Percentiles rank a stretch among this genome's conserved stretches.
phyloP scores from a whole-genome alignment of 2,888 invertebrate genomes.

The Charanyca ferruginea region DNA sequence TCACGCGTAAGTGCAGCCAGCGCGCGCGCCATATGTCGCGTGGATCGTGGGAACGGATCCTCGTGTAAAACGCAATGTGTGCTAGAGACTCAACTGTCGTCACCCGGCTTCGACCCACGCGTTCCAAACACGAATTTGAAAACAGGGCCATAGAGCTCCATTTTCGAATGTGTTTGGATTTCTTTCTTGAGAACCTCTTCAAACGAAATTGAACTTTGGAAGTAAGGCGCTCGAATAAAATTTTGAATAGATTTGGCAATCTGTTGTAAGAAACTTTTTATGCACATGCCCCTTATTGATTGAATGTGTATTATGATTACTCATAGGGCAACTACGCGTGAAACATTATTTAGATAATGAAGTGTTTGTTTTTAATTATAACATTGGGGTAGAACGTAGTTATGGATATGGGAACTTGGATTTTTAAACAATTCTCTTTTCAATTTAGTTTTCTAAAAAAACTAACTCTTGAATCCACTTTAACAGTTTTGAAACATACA shows the following conservation, averaged over 20 bases:
- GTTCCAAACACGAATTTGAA: slow-evolving; percentile 68
- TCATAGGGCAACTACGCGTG: slow-evolving; percentile 79
- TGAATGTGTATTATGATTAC: slow-evolving; percentile 83
- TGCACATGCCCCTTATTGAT: slow-evolving; percentile 84
- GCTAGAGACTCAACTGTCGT: slow-evolving; percentile 83
- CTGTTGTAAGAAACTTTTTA: slow-evolving; percentile 68
- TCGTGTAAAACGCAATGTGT: slow-evolving; percentile 84
- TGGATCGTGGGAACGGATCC: slow-evolving; percentile 89
- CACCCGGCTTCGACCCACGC: slow-evolving; percentile 64
- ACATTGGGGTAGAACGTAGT: slow-evolving; percentile 17
- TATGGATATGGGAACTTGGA: not conserved
- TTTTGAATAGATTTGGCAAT: slow-evolving; percentile 46
- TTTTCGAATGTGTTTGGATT: slow-evolving; percentile 62
- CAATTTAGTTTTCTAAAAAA: not conserved
- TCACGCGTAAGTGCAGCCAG: slow-evolving; percentile 83
- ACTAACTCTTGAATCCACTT: not conserved
- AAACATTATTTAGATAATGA: slow-evolving; percentile 75
- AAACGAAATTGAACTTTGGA: slow-evolving; percentile 34
- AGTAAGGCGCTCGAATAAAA: slow-evolving; percentile 21
- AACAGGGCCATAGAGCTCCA: slow-evolving; percentile 64
- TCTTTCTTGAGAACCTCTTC: slow-evolving; percentile 32
- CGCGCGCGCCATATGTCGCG: slow-evolving; percentile 90
- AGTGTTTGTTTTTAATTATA: slow-evolving; percentile 73
- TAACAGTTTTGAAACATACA: not conserved
- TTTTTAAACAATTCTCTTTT: not conserved